These are phyloP conservation scores for Agrotis segetum DNA, from an alignment of 2,888 invertebrate species.

Conservation along the genomic window DNA sequence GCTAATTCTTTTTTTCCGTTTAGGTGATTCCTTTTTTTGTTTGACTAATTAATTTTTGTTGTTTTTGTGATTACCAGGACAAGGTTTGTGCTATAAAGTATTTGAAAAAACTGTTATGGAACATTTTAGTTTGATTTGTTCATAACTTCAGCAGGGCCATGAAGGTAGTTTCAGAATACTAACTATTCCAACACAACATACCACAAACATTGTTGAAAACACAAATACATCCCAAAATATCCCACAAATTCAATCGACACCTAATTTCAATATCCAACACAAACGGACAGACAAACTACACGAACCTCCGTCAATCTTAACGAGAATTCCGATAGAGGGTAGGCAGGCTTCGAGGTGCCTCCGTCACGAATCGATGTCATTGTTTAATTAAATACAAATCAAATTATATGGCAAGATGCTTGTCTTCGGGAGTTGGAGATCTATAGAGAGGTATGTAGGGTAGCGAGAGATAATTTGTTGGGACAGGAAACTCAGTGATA, in stretches of 20 bases:
- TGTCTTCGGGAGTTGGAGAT: conserved; percentile 68
- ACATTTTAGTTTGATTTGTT: too few species aligned
- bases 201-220: neutral
- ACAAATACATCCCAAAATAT: conserved; percentile 8
- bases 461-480: too few species aligned
- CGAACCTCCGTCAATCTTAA: conserved; percentile 70
- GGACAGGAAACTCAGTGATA: too few species aligned
- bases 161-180: neutral
- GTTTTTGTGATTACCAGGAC: too few species aligned
- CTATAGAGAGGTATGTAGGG: conserved; percentile 69
- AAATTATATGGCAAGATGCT: conserved; percentile 83
- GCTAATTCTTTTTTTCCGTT: too few species aligned
- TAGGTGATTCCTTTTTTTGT: too few species aligned
- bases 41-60: too few species aligned
- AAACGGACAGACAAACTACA: conserved; percentile 65
- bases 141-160: too few species aligned
- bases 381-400: conserved; percentile 88
- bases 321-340: conserved; percentile 70
- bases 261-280: conserved; percentile 52
- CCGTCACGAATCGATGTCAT: conserved; percentile 81
- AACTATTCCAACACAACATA: neutral
- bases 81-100: too few species aligned
- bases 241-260: conserved; percentile 35
- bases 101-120: too few species aligned
- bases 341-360: conserved; percentile 59